Evolutionary conservation across 35 echinoderm and acorn worm genomes (phyloP), one percentile per base, ranked within the genome.

Genomic region (Amphiura filiformis): DNA sequence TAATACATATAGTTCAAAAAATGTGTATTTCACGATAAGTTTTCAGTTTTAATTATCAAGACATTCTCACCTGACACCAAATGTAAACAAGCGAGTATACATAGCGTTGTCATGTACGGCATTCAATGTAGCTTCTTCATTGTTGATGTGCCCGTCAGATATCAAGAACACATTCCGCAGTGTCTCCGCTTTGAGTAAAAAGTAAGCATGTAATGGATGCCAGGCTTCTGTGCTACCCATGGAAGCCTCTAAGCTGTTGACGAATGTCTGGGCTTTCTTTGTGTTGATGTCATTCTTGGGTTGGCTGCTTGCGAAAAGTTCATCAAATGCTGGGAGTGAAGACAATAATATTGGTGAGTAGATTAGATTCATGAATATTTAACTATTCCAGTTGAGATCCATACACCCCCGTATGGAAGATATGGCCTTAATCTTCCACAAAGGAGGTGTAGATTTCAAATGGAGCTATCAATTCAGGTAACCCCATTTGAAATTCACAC

Each of bases 171-270:
- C 26, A 36, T 97, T 97, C 26, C 93, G 52, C 35, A 94, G 57
- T 0, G 75, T 56, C 18, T 90, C 89, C 18, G 80, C 57, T 34
- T 86, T 84, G 1, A 97, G 82, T 49, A 94, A 78, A 57, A 94
- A 94, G 80, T 93, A 89, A 5, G 92, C 41, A 52, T 91, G 88
- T 0, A 97, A 89, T 76, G 95, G 95, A 80, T 88, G 92, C 95
- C 95, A 97, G 32, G 88, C 92, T 56, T 97, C 95, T 11, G 95
- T 97, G 64, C 93, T 97, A 38, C 95, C 95, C 91, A 84, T 84
- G 14, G 56, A 37, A 13, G 95, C 88, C 11, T 81, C 36, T 1
- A 87, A 65, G 18, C 57, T 75, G 34, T 76, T 37, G 7, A 97
- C 76, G 77, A 97, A 97, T 17, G 28, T 47, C 13, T 81, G 78